Conservation (phyloP, 2,888 invertebrate species). For the Prosopocoilus inquinatus region DNA sequence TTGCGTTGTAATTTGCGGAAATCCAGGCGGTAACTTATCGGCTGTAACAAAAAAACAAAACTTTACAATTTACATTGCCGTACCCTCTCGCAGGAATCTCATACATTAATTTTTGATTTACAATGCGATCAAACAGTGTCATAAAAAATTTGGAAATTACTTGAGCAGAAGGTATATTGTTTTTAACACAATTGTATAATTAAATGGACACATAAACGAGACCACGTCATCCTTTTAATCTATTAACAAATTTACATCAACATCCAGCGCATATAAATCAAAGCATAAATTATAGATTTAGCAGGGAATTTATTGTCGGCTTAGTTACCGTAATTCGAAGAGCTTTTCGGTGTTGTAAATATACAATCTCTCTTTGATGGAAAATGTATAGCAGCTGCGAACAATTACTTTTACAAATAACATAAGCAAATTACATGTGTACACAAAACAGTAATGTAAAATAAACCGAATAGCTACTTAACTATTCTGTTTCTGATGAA, state of each 20-base stretch:
- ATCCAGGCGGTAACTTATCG: slow-evolving; percentile 87
- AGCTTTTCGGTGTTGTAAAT: slow-evolving; percentile 36
- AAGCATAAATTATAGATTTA: slow-evolving; percentile 43
- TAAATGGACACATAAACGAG: slow-evolving; percentile 24
- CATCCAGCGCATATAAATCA: slow-evolving; percentile 37
- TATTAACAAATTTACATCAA: slow-evolving; percentile 40
- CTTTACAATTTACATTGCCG: not conserved
- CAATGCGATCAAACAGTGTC: too few relatives aligned
- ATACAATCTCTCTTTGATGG: slow-evolving; percentile 19
- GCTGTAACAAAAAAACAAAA: slow-evolving; percentile 56
- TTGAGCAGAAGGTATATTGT: too few relatives aligned
- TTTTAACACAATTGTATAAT: slow-evolving; percentile 2
- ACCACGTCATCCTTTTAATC: slow-evolving; percentile 36
- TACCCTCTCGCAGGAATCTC: too few relatives aligned
- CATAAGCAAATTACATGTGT: not conserved
- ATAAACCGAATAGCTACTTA: too few relatives aligned
- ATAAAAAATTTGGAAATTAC: too few relatives aligned
- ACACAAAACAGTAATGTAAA: too few relatives aligned
- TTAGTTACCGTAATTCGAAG: slow-evolving; percentile 33
- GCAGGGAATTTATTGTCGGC: slow-evolving; percentile 39
- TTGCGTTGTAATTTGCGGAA: slow-evolving; percentile 84
- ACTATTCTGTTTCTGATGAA: too few relatives aligned
- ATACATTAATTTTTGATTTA: too few relatives aligned
- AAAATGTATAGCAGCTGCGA: not conserved
- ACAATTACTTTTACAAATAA: not conserved